Evolutionary conservation across 1,140 invertebrate species (phyloP).

Genomic region (Muscidifurax raptorellus): DNA sequence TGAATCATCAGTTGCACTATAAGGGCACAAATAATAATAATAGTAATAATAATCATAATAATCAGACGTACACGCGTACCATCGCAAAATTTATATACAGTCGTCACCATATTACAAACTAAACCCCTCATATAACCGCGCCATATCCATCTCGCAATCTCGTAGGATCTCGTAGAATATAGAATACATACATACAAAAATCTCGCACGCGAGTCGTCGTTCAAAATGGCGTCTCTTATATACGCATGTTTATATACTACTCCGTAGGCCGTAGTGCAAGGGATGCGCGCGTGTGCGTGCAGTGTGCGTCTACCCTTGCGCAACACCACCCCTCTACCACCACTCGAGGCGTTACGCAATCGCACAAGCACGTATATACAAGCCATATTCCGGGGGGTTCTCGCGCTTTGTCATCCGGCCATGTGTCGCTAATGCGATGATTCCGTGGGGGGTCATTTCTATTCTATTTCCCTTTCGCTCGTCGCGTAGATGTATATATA

Average conservation of each 20-base stretch:
- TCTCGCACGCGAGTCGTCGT: neutral
- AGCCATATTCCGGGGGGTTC: slow-evolving; percentile 60
- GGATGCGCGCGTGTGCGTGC: neutral
- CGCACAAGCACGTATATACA: slow-evolving; percentile 65
- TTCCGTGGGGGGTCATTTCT: slow-evolving; percentile 75
- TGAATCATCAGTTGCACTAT: too few relatives aligned
- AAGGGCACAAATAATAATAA: too few relatives aligned
- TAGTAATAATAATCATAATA: too few relatives aligned
- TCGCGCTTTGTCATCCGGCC: slow-evolving; percentile 72
- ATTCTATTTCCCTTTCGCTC: slow-evolving; percentile 72
- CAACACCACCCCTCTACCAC: neutral
- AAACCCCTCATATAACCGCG: too few relatives aligned
- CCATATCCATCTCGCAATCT: too few relatives aligned
- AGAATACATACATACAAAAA: too few relatives aligned
- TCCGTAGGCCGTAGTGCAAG: neutral
- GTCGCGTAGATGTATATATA: neutral
- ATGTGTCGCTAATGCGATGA: slow-evolving; percentile 74
- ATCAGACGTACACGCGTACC: too few relatives aligned
- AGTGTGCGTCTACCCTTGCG: neutral
- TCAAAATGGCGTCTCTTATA: slow-evolving; percentile 36
- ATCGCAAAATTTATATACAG: too few relatives aligned
- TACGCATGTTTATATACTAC: too few relatives aligned
- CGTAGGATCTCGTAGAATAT: too few relatives aligned
- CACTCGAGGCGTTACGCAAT: slow-evolving; percentile 66
- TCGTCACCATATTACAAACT: too few relatives aligned